phyloP scores from a whole-genome alignment of 2,888 invertebrate genomes.

The Apotomis turbidana region DNA sequence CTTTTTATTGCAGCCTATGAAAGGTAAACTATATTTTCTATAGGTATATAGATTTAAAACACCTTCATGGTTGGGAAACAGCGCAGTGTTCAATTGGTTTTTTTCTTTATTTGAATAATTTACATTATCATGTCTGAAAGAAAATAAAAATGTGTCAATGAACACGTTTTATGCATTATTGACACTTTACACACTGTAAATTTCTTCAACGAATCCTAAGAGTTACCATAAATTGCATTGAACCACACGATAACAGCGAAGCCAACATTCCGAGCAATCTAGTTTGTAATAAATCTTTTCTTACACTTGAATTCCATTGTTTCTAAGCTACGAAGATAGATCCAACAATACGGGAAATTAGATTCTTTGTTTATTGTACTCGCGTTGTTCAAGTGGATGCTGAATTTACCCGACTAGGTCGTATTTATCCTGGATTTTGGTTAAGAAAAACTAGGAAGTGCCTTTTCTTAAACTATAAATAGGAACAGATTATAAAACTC shows the following conservation, averaged over 20 bases:
- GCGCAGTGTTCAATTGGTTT: too few relatives aligned
- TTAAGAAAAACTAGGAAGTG: background rate
- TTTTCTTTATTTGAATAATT: too few relatives aligned
- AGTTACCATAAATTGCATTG: constrained; percentile 28
- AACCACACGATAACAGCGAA: constrained; percentile 32
- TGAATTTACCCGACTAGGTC: background rate
- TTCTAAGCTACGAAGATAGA: constrained; percentile 35
- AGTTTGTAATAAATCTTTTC: constrained; percentile 41
- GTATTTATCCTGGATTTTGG: background rate
- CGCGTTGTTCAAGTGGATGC: constrained; percentile 1
- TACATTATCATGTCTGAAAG: too few relatives aligned
- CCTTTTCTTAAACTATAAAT: background rate
- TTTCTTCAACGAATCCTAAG: background rate
- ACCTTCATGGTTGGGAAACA: too few relatives aligned
- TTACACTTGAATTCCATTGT: constrained; percentile 41
- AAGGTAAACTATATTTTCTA: too few relatives aligned
- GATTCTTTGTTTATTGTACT: constrained; percentile 36
- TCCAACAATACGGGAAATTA: constrained; percentile 38
- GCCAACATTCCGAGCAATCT: constrained; percentile 28
- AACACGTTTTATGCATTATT: background rate
- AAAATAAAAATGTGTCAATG: too few relatives aligned
- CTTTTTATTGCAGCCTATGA: too few relatives aligned
- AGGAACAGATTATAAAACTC: background rate
- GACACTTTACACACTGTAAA: background rate
- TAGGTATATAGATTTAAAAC: too few relatives aligned